Conservation (phyloP, 2,113 vertebrate species). For the Myrmophylax atrothorax region DNA sequence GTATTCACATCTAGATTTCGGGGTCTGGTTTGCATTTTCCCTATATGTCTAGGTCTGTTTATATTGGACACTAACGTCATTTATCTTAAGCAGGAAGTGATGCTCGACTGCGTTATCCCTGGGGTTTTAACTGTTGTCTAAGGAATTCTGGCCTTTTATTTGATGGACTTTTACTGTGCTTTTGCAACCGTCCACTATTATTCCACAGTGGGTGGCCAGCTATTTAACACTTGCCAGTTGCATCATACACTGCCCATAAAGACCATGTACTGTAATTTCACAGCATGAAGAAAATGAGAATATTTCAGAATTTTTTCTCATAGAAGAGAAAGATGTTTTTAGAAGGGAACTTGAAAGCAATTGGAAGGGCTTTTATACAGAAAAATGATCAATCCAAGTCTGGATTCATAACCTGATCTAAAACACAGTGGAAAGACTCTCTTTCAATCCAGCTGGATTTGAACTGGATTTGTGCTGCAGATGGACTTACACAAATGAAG, state of each 20-base stretch:
- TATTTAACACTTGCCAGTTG: constrained; percentile 54
- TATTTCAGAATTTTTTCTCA: constrained; percentile 22
- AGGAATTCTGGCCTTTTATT: constrained; percentile 66
- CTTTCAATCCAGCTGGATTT: neutral
- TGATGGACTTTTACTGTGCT: constrained; percentile 58
- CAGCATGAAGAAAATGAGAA: constrained; percentile 24
- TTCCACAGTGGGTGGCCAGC: constrained; percentile 53
- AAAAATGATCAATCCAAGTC: neutral
- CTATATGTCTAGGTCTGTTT: neutral
- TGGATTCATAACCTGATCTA: neutral
- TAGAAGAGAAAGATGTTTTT: neutral
- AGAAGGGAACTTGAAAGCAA: neutral
- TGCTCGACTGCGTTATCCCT: constrained; percentile 69
- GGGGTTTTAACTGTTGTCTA: constrained; percentile 63
- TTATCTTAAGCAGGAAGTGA: constrained; percentile 74
- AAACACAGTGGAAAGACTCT: neutral
- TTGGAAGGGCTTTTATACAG: neutral
- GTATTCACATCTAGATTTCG: neutral
- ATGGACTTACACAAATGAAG: neutral
- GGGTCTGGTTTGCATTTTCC: neutral
- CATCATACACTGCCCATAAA: constrained; percentile 12
- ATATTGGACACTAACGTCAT: constrained; percentile 53
- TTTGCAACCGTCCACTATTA: constrained; percentile 54
- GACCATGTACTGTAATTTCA: constrained; percentile 46
- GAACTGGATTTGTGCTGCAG: neutral